phyloP scores from a whole-genome alignment of 2,113 vertebrate species.

The Lophotis ruficrista region DNA sequence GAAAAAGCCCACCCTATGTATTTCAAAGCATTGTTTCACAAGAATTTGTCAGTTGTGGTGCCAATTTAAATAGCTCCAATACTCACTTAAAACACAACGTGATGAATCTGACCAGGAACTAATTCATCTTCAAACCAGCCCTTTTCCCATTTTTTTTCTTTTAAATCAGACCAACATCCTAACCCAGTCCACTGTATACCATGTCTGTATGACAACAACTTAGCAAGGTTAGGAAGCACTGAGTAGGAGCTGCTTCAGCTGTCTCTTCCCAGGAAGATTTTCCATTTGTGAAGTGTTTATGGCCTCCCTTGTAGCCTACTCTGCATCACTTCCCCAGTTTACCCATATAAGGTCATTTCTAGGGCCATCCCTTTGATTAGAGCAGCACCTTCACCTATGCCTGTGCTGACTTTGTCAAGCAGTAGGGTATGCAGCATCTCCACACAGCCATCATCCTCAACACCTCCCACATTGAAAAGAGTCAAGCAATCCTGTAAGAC shows the following conservation, averaged over 20 bases:
- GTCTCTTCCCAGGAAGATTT: neutral
- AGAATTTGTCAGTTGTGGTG: slow-evolving; percentile 30
- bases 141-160: neutral
- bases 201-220: neutral
- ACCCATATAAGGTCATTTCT: neutral
- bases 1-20: neutral
- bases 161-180: neutral
- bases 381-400: accelerated
- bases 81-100: neutral
- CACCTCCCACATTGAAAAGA: neutral
- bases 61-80: slow-evolving; percentile 28
- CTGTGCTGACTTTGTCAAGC: neutral
- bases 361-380: neutral
- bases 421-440: neutral
- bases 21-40: slow-evolving; percentile 30
- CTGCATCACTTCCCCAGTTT: neutral
- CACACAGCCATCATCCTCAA: neutral
- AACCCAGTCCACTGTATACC: neutral
- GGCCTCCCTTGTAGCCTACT: neutral
- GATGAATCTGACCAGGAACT: neutral
- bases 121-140: neutral
- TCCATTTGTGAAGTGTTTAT: neutral
- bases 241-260: neutral
- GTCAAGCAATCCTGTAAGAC: neutral
- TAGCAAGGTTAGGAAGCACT: neutral